A percentile compares a stretch with the other conserved stretches of the same genome.
Conservation (phyloP, 2,797 vertebrate genomes). For the Hydrocynus forskahlii region DNA sequence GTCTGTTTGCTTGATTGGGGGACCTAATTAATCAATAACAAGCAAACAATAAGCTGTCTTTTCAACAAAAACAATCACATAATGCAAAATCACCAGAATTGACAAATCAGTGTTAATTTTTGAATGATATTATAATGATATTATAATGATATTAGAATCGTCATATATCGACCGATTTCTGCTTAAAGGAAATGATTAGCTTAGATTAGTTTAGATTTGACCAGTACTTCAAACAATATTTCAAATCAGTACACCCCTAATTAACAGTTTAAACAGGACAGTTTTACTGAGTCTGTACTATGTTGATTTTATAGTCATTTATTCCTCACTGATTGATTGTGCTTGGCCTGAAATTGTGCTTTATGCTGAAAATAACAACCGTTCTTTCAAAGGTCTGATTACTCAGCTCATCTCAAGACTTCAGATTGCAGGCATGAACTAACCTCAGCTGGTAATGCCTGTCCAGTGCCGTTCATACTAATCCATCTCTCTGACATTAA, state of each 20-base stretch:
- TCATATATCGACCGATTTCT: too few relatives aligned
- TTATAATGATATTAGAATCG: too few relatives aligned
- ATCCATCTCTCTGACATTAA: slow-evolving; percentile 48
- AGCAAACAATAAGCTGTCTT: too few relatives aligned
- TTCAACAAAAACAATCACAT: too few relatives aligned
- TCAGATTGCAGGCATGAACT: slow-evolving; percentile 92
- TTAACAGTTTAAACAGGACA: background rate
- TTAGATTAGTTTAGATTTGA: too few relatives aligned
- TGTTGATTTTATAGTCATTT: background rate
- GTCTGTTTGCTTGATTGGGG: too few relatives aligned
- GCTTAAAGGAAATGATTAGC: too few relatives aligned
- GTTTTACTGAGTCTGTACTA: background rate
- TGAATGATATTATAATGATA: too few relatives aligned
- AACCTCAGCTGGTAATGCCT: slow-evolving; percentile 76
- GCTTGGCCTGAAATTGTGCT: slow-evolving; percentile 68
- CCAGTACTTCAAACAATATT: too few relatives aligned
- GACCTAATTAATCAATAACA: too few relatives aligned
- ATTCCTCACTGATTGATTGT: slow-evolving; percentile 46
- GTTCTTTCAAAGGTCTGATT: slow-evolving; percentile 66
- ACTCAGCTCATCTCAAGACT: slow-evolving; percentile 77
- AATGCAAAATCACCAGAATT: too few relatives aligned
- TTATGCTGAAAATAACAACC: slow-evolving; percentile 59
- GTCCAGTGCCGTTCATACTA: slow-evolving; percentile 44
- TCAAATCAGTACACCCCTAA: background rate
- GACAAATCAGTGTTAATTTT: too few relatives aligned